A percentile compares a stretch with the other conserved stretches of the same genome.
Evolutionary conservation across 2,888 invertebrate species (phyloP).

Genomic region (Aproaerema taeniolella): DNA sequence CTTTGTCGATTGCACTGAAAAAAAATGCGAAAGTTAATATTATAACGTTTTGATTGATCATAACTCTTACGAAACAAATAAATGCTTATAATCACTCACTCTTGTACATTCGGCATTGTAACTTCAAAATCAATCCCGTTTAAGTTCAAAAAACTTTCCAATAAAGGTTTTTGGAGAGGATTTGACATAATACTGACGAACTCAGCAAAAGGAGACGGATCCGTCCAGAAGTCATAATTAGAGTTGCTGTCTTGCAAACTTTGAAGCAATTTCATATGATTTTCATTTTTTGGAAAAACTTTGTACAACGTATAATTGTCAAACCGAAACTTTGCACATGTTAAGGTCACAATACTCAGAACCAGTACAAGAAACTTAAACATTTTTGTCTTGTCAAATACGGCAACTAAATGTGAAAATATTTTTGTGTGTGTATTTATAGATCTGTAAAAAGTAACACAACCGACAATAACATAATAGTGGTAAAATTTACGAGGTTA

Average conservation of each 20-base stretch:
- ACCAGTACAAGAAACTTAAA: background rate
- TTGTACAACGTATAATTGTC: slow-evolving; percentile 72
- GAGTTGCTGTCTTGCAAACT: slow-evolving; percentile 52
- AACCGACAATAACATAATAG: too few relatives aligned
- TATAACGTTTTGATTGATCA: background rate
- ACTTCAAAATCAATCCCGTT: slow-evolving; percentile 23
- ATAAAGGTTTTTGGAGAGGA: slow-evolving; percentile 43
- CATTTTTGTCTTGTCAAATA: too few relatives aligned
- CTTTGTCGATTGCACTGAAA: slow-evolving; percentile 72
- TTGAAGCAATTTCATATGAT: slow-evolving; percentile 66
- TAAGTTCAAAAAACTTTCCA: slow-evolving; percentile 46
- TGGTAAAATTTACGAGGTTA: too few relatives aligned
- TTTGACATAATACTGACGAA: slow-evolving; percentile 60
- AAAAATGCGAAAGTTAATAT: background rate
- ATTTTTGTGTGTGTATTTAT: too few relatives aligned
- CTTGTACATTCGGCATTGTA: slow-evolving; percentile 1
- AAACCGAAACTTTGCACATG: slow-evolving; percentile 41
- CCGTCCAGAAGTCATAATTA: slow-evolving; percentile 66
- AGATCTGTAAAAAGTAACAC: too few relatives aligned
- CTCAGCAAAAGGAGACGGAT: slow-evolving; percentile 38
- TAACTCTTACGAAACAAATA: background rate
- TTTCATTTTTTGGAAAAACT: slow-evolving; percentile 60
- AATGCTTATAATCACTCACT: background rate
- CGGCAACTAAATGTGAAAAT: too few relatives aligned
- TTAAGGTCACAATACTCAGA: slow-evolving; percentile 5